These are phyloP conservation scores for Leiothrix lutea DNA, from an alignment of 2,113 vertebrate genomes.

Conservation along the genomic window DNA sequence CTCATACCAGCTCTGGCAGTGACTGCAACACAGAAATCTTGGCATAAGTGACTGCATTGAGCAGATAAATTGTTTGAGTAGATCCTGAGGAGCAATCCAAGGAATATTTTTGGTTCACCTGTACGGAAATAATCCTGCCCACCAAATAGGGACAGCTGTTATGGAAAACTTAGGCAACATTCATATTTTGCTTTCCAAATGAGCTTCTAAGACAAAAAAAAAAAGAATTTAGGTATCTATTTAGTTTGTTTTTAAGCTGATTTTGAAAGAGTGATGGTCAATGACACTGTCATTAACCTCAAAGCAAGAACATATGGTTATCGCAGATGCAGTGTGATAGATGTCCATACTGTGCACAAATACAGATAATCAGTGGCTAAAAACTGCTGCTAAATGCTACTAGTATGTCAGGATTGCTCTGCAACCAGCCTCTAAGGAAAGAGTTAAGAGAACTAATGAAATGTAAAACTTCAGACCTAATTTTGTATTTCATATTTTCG, in stretches of 20 bases:
- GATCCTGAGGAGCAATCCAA: not conserved
- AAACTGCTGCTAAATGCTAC: not conserved
- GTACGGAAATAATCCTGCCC: not conserved
- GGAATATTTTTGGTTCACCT: not conserved
- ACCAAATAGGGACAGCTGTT: not conserved
- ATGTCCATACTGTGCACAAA: not conserved
- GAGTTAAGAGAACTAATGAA: not conserved
- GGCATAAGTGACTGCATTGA: fast-evolving
- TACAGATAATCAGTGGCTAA: not conserved
- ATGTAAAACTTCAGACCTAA: not conserved
- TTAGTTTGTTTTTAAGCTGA: not conserved
- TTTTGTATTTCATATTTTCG: not conserved
- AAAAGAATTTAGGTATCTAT: not conserved
- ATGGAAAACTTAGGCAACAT: not conserved
- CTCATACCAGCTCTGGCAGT: not conserved
- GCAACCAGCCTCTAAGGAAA: not conserved
- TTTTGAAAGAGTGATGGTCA: not conserved
- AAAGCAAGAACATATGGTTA: not conserved
- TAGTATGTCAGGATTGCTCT: not conserved
- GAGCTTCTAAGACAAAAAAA: not conserved
- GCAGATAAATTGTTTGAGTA: not conserved
- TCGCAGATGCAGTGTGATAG: not conserved
- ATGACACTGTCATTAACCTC: not conserved
- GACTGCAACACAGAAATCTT: not conserved
- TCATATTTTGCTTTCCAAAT: not conserved